phyloP scores from a whole-genome alignment of 2,797 vertebrate genomes.

The Phrynocephalus vlangalii region DNA sequence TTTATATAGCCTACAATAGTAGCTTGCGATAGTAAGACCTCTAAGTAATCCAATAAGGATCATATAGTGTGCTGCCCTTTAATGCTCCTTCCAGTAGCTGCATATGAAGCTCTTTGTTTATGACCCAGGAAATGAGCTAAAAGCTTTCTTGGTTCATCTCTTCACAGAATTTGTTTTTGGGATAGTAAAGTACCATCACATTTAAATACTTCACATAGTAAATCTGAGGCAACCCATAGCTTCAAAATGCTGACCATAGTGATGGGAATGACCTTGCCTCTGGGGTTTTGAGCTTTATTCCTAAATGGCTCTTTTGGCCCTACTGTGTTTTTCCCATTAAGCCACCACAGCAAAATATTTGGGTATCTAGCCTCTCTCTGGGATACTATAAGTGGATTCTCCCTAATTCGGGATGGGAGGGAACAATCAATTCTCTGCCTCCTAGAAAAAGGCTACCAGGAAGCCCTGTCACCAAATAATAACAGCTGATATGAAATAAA shows the following conservation, averaged over 20 bases:
- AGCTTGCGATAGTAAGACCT: slow-evolving; percentile 55
- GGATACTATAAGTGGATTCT: neutral
- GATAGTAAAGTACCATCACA: slow-evolving; percentile 62
- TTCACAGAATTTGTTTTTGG: slow-evolving; percentile 64
- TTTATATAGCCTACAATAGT: slow-evolving; percentile 66
- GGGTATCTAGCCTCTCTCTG: neutral
- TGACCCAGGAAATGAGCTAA: slow-evolving; percentile 69
- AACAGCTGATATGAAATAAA: neutral
- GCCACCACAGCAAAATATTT: slow-evolving; percentile 13
- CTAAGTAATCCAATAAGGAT: slow-evolving; percentile 70
- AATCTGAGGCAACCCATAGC: slow-evolving; percentile 57
- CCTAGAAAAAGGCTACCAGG: neutral
- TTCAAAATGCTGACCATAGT: slow-evolving; percentile 41
- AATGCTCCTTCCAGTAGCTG: slow-evolving; percentile 61
- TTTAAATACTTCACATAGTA: slow-evolving; percentile 70
- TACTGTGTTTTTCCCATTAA: slow-evolving; percentile 15
- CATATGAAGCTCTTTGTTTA: slow-evolving; percentile 67
- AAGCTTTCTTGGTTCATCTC: slow-evolving; percentile 70
- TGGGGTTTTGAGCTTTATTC: slow-evolving; percentile 44
- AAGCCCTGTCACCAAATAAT: neutral
- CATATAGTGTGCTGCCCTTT: slow-evolving; percentile 53
- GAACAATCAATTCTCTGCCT: neutral
- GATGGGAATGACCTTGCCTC: slow-evolving; percentile 33
- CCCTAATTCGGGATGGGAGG: neutral
- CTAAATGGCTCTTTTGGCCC: slow-evolving; percentile 13